phyloP scores from a whole-genome alignment of 2,797 vertebrate species.

The Loriculus beryllinus region DNA sequence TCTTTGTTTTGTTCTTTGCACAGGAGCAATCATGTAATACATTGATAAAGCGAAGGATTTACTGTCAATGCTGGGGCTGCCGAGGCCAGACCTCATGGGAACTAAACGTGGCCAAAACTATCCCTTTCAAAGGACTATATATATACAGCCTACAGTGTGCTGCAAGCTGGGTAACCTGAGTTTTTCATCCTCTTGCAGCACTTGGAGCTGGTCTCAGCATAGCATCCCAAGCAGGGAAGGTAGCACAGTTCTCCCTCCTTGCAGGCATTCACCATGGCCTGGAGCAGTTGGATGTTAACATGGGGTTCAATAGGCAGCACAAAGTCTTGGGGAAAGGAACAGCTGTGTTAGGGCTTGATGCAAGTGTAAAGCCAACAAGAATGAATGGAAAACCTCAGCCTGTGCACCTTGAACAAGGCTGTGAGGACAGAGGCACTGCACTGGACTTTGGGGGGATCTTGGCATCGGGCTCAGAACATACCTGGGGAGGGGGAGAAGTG shows the following conservation, averaged over 20 bases:
- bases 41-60: conserved; percentile 10
- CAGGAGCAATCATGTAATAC: not conserved
- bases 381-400: accelerated
- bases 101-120: not conserved
- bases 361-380: not conserved
- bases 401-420: not conserved
- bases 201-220: not conserved
- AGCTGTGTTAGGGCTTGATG: not conserved
- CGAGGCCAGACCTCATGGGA: not conserved
- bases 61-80: not conserved
- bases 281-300: not conserved
- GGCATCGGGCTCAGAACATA: accelerated
- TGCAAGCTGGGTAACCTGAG: not conserved
- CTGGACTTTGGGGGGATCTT: not conserved
- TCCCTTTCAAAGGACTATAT: not conserved
- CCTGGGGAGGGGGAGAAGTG: not conserved
- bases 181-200: not conserved
- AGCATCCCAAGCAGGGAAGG: not conserved
- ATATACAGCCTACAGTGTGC: not conserved
- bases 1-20: conserved; percentile 3
- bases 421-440: not conserved
- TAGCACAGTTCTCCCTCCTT: not conserved
- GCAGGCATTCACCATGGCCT: not conserved
- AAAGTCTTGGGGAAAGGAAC: not conserved
- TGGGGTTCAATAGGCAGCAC: not conserved